Base-by-base conservation (phyloP, 2,888 invertebrate species). In the Athripsodes cinereus region DNA sequence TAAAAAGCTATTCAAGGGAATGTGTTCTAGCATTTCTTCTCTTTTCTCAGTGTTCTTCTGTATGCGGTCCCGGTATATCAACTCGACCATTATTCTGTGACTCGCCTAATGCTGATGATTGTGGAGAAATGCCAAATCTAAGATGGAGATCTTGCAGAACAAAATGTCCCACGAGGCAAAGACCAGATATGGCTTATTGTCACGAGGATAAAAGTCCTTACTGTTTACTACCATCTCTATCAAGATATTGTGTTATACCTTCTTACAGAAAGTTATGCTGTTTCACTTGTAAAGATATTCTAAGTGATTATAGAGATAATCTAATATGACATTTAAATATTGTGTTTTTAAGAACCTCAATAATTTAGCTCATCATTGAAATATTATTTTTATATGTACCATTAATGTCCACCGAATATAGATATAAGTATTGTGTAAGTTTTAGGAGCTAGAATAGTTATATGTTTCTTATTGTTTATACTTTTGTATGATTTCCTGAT, bases 231-330 rank as follows among this genome's bases (percentile, higher is more conserved):
- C 74, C 75, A 60, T 70, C 70, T 44, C 68, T 81, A 1, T 70
- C 67, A n/a, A 69, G 76, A 11, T 81, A 84, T 70, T 86, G 86
- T 66, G 69, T 72, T 0, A 70, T 84, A 26, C 75, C 80, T 0
- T 79, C 76, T 1, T 86, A 84, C 65, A 77, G 77, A 61, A 76
- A 75, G 62, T 72, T 81, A 53, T 86, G 86, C 66, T 86, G 86
- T 66, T 78, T 79, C 65, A 72, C 81, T 1, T 83, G 83, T 59
- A 20, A 34, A 40, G 22, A n/a, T 18, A 47, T 47, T 47, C 21
- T 47, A 13, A n/a, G 16, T 40, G 35, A 34, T 11, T 26, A 34
- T 2, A n/a, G 52, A n/a, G 11, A 52, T 21, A 26, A 11, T 51
- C 1, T 26, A 16, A 19, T 19, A 5, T 31, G 21, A 31, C n/a